Percentiles rank a stretch among this genome's conserved stretches.
Evolutionary conservation across 2,888 invertebrate genomes (phyloP).

Genomic region (Pyrochroa serraticornis): DNA sequence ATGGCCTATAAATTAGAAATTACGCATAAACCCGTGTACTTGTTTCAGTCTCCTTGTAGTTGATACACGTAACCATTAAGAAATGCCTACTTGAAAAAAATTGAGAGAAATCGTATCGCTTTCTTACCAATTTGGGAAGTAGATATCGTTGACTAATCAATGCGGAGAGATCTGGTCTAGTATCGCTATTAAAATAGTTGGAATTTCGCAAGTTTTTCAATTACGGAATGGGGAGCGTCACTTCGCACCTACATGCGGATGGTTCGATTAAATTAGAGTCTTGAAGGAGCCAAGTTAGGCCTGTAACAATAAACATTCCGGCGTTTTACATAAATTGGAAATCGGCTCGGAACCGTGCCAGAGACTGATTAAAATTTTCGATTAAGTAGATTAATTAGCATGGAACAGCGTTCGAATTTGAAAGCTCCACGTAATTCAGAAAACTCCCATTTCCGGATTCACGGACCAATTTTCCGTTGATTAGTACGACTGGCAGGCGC

Average conservation of each 20-base stretch:
- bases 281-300: background rate
- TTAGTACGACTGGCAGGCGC: slow-evolving; percentile 37
- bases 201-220: slow-evolving; percentile 20
- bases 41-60: slow-evolving; percentile 9
- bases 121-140: background rate
- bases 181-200: slow-evolving; percentile 15
- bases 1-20: slow-evolving; percentile 26
- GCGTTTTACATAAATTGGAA: slow-evolving; percentile 33
- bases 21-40: slow-evolving; percentile 12
- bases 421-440: slow-evolving; percentile 45
- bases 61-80: slow-evolving; percentile 9
- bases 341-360: slow-evolving; percentile 25
- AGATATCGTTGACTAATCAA: background rate
- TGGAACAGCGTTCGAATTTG: slow-evolving; percentile 31
- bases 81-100: slow-evolving; percentile 9
- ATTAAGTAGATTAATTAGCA: slow-evolving; percentile 35
- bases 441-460: slow-evolving; percentile 47
- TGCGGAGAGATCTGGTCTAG: background rate
- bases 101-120: slow-evolving; percentile 4
- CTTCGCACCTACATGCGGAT: slow-evolving; percentile 1
- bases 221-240: slow-evolving; percentile 6
- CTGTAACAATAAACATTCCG: slow-evolving; percentile 32
- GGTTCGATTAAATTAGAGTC: too few relatives aligned
- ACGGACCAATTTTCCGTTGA: slow-evolving; percentile 44
- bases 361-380: slow-evolving; percentile 34